Conservation (phyloP, 2,113 vertebrate species). For the Ramphastos sulfuratus region DNA sequence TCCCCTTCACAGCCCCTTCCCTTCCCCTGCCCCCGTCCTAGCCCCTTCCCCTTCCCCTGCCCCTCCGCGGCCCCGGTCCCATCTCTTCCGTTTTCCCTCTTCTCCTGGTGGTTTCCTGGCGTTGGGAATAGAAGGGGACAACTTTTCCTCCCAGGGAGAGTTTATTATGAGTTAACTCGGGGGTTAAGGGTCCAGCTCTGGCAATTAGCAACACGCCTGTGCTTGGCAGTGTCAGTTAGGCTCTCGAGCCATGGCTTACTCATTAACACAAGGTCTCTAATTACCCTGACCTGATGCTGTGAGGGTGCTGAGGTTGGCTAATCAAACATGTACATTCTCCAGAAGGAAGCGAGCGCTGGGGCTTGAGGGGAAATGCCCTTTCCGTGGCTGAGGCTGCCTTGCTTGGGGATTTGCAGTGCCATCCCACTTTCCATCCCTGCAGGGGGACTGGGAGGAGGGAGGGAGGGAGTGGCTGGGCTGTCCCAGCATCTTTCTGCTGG, state of each 20-base stretch:
- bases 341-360: neutral
- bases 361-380: neutral
- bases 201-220: neutral
- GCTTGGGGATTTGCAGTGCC: neutral
- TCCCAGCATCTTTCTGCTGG: neutral
- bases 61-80: neutral
- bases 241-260: neutral
- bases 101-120: neutral
- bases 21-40: no score
- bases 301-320: neutral
- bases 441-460: neutral
- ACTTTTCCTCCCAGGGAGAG: neutral
- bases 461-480: neutral
- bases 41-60: neutral
- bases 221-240: conserved; percentile 15
- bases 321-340: neutral
- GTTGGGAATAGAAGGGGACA: neutral
- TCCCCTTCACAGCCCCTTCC: no score
- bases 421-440: neutral
- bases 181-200: neutral
- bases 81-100: neutral
- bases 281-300: neutral
- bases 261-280: conserved; percentile 22
- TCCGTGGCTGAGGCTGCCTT: fast-evolving
- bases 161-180: neutral